These are phyloP conservation scores for Bungarus multicinctus DNA, from an alignment of 2,113 vertebrate species.

Conservation along the genomic window DNA sequence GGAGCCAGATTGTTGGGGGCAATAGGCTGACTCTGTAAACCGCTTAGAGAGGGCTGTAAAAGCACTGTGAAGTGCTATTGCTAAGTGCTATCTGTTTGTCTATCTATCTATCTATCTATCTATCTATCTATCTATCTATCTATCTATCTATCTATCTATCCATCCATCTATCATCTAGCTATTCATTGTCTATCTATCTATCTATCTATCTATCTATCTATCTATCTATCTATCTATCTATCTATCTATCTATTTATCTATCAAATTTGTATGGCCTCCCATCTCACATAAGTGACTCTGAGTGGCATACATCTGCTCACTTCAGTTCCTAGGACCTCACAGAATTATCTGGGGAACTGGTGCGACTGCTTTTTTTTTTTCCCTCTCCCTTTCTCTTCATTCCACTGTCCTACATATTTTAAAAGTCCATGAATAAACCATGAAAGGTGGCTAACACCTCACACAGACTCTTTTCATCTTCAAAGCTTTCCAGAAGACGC, in stretches of 20 bases:
- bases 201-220: no score
- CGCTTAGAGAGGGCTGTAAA: no score
- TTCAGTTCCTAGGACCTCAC: rapidly evolving
- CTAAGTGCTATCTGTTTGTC: no score
- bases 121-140: no score
- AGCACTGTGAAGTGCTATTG: no score
- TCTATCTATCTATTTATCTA: not conserved
- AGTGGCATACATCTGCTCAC: not conserved
- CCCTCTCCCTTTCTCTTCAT: constrained; percentile 2
- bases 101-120: no score
- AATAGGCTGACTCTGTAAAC: no score
- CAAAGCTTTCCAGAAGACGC: constrained; percentile 42
- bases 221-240: no score
- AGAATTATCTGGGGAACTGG: not conserved
- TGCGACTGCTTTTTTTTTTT: rapidly evolving
- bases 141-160: not conserved
- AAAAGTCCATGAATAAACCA: constrained; percentile 62
- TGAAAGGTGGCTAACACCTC: constrained; percentile 36
- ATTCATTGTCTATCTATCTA: no score
- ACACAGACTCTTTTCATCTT: constrained; percentile 55
- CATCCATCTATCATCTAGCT: no score
- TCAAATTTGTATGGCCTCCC: not conserved
- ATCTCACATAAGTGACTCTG: not conserved
- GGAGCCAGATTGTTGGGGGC: no score
- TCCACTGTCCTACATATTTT: not conserved